Conservation (phyloP, 2,113 vertebrate genomes). For the Calypte anna region DNA sequence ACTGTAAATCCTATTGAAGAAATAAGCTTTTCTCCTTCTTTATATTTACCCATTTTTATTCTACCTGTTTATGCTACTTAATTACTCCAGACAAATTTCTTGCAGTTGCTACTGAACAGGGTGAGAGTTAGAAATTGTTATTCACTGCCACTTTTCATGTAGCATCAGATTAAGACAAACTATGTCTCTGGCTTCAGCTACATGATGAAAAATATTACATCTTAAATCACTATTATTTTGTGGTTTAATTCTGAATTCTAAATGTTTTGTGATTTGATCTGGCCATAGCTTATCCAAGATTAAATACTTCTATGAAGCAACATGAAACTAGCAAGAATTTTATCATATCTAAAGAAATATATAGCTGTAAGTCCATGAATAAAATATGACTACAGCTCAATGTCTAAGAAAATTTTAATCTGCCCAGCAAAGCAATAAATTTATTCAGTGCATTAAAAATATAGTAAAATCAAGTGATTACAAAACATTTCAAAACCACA, state of each 20-base stretch:
- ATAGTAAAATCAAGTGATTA: background rate
- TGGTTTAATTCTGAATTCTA: background rate
- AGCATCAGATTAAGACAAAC: background rate
- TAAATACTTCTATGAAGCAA: background rate
- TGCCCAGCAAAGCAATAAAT: background rate
- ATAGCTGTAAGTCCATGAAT: background rate
- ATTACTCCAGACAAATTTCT: background rate
- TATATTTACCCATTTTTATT: background rate
- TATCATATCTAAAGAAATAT: background rate
- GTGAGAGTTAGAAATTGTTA: background rate
- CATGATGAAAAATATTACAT: slow-evolving; percentile 23
- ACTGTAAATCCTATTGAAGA: background rate
- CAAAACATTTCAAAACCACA: background rate
- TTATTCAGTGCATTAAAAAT: background rate
- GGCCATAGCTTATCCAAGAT: slow-evolving; percentile 8
- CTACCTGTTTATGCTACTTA: background rate
- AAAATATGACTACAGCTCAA: background rate
- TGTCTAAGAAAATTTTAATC: background rate
- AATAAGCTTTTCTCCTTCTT: background rate
- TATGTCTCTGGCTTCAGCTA: slow-evolving; percentile 17
- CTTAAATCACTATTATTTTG: slow-evolving; percentile 27
- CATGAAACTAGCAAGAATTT: background rate
- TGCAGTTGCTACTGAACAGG: background rate
- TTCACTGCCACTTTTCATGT: background rate
- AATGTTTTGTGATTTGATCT: slow-evolving; percentile 9